These are phyloP conservation scores for Drosophila albomicans DNA, from an alignment of 1,140 invertebrate genomes.

Conservation along the genomic window DNA sequence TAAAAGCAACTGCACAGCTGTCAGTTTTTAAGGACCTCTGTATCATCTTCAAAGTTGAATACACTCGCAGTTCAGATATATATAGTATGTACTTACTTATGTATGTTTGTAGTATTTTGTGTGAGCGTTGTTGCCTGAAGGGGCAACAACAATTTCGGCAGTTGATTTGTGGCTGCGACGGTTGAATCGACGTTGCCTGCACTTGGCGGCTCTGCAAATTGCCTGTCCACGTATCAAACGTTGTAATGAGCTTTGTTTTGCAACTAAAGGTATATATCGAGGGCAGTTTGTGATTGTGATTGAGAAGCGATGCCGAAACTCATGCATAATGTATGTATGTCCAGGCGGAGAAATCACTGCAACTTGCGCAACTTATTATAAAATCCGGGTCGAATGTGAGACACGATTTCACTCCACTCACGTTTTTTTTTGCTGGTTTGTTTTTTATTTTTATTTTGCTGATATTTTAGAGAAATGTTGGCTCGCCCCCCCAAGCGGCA, in stretches of 20 bases:
- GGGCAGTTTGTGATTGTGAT: neutral
- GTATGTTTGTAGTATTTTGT: conserved; percentile 21
- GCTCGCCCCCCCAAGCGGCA: conserved; percentile 23
- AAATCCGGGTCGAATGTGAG: conserved; percentile 41
- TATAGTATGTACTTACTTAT: too few species aligned
- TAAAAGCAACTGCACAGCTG: conserved; percentile 39
- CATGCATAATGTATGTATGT: conserved; percentile 68
- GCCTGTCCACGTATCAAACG: conserved; percentile 45
- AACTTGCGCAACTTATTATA: conserved; percentile 33
- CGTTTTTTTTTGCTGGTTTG: conserved; percentile 16
- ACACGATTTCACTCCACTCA: conserved; percentile 17
- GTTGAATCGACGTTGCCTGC: conserved; percentile 32
- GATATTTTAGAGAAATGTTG: conserved; percentile 49
- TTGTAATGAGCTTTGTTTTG: conserved; percentile 61
- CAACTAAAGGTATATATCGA: conserved; percentile 2
- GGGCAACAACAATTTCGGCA: conserved; percentile 35
- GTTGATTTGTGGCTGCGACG: conserved; percentile 16
- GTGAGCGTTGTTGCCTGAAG: conserved; percentile 18
- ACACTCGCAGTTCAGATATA: neutral
- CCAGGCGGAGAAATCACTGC: conserved; percentile 34
- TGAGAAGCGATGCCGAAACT: conserved; percentile 5
- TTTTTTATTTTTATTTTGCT: conserved; percentile 19
- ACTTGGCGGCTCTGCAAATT: conserved; percentile 65
- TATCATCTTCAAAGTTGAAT: conserved; percentile 42
- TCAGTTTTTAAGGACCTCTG: conserved; percentile 45